These are phyloP conservation scores for Drosophila repletoides DNA, from an alignment of 1,140 invertebrate species.

Conservation along the genomic window DNA sequence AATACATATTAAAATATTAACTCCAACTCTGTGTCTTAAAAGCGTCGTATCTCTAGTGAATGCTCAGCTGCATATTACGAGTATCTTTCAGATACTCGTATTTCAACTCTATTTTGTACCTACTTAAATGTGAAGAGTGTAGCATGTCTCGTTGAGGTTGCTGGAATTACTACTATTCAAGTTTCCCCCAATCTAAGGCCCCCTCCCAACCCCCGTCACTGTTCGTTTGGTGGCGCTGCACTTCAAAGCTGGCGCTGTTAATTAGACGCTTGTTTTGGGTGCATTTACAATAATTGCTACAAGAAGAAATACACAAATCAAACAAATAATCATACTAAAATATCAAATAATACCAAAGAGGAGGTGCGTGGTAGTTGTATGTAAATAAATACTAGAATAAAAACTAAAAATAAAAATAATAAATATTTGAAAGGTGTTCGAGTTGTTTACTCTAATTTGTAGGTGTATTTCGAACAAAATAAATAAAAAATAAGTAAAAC, in stretches of 20 bases:
- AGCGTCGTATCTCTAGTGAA: too few relatives aligned
- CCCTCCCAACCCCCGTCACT: slow-evolving; percentile 13
- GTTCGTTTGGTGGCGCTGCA: slow-evolving; percentile 43
- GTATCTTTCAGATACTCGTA: too few relatives aligned
- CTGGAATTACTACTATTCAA: slow-evolving; percentile 18
- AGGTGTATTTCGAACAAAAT: neutral
- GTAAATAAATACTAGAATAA: slow-evolving; percentile 16
- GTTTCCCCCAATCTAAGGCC: slow-evolving; percentile 2
- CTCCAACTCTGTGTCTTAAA: too few relatives aligned
- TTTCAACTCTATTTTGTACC: too few relatives aligned
- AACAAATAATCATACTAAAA: slow-evolving; percentile 31
- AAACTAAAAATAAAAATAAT: slow-evolving; percentile 23
- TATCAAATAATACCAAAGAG: slow-evolving; percentile 26
- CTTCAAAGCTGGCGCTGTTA: slow-evolving; percentile 67
- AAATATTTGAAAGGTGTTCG: neutral
- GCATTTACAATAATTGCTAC: slow-evolving; percentile 72
- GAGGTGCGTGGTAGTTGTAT: slow-evolving; percentile 52
- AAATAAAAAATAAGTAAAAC: slow-evolving; percentile 6
- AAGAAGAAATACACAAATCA: too few relatives aligned
- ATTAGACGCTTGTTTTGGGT: slow-evolving; percentile 66
- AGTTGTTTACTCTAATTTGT: neutral
- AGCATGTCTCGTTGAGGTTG: slow-evolving; percentile 33
- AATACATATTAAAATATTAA: too few relatives aligned
- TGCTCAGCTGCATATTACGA: too few relatives aligned
- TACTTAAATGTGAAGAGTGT: slow-evolving; percentile 29